A percentile compares a stretch with the other conserved stretches of the same genome.
phyloP scores from a whole-genome alignment of 1,140 invertebrate species.

The Anastatus disparis region DNA sequence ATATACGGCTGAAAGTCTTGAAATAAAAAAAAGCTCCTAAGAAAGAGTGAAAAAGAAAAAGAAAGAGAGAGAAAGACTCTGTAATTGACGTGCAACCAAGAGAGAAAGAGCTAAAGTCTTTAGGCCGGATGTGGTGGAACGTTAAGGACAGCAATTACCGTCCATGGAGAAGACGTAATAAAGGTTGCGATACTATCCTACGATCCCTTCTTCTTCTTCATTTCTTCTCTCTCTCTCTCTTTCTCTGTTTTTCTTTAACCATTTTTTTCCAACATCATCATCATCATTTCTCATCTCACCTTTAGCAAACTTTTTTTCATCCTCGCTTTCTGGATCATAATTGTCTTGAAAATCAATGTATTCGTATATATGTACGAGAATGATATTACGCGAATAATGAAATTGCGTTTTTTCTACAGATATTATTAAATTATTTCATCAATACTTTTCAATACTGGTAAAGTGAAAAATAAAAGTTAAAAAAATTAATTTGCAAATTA shows the following conservation, averaged over 20 bases:
- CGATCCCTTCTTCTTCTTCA: constrained; percentile 31
- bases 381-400: too few species aligned
- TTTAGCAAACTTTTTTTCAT: not conserved
- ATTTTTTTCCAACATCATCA: not conserved
- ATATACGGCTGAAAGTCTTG: too few species aligned
- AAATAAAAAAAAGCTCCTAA: constrained; percentile 28
- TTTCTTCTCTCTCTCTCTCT: not conserved
- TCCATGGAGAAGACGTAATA: constrained; percentile 53
- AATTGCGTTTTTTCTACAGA: too few species aligned
- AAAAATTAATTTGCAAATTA: too few species aligned
- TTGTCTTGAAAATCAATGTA: too few species aligned
- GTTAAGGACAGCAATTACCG: constrained; percentile 56
- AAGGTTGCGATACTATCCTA: constrained; percentile 45
- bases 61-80: constrained; percentile 14
- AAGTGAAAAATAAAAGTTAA: too few species aligned
- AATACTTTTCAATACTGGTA: too few species aligned
- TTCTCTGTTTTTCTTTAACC: too few species aligned
- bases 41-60: not conserved
- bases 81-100: constrained; percentile 28
- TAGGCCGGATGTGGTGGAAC: constrained; percentile 53
- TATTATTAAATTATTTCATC: too few species aligned
- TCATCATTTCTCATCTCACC: not conserved
- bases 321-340: not conserved
- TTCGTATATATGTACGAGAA: too few species aligned
- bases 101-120: constrained; percentile 18